These are phyloP conservation scores for Microctenopoma steveboyesi DNA, from an alignment of 2,797 vertebrate species.

Conservation along the genomic window DNA sequence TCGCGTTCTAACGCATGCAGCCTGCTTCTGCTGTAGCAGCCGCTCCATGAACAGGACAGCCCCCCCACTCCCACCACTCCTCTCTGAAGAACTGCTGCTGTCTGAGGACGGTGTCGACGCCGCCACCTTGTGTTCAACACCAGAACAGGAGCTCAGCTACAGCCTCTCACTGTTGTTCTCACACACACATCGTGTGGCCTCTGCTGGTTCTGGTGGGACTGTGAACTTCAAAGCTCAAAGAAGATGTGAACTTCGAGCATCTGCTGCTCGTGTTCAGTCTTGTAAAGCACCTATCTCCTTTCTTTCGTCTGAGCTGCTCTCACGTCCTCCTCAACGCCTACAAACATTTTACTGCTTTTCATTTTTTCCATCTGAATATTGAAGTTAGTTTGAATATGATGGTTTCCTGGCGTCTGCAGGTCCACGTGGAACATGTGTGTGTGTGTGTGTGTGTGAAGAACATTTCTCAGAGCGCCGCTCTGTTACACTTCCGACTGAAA, in stretches of 20 bases:
- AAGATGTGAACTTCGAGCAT: background rate
- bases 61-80: constrained; percentile 17
- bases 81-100: constrained; percentile 4
- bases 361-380: no score
- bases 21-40: constrained; percentile 44
- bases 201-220: no score
- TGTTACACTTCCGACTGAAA: constrained; percentile 44
- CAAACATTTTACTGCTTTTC: no score
- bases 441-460: background rate
- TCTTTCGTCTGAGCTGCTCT: no score
- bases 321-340: no score
- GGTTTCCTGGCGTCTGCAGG: no score
- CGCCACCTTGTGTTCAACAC: constrained; percentile 72
- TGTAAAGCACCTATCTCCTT: no score
- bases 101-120: constrained; percentile 38
- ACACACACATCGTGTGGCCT: no score
- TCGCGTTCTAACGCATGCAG: constrained; percentile 35
- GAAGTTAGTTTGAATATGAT: no score
- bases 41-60: constrained; percentile 38
- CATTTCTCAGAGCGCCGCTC: background rate
- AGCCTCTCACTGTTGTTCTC: no score
- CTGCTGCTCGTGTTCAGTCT: constrained; percentile 1
- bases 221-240: no score
- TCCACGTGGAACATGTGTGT: no score
- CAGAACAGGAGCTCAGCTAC: constrained; percentile 6